Evolutionary conservation across 2,888 invertebrate genomes (phyloP), one percentile per base, ranked within the genome.

Genomic region (Toxonevra muliebris): DNA sequence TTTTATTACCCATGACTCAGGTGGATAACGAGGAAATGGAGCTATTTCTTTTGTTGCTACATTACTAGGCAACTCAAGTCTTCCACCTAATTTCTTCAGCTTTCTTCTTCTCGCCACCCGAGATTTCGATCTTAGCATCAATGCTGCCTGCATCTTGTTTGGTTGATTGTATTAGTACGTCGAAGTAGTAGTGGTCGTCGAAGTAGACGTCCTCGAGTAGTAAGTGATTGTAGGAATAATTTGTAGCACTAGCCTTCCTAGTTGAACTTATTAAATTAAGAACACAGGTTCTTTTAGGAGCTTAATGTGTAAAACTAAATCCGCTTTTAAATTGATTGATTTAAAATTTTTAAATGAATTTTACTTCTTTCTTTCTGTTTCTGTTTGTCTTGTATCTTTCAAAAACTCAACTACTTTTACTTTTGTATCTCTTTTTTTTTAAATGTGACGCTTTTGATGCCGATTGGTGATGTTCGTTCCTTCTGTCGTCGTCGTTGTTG

Each of bases 61-160:
- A 88, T 94, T 93, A 87, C 93, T 93, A 80, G 94, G 94, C 84
- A 94, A 88, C 84, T 94, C 94, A 82, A 92, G 90, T 86, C 89
- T 88, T 81, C 92, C 92, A 81, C 92, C 92, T 87, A 90, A 88
- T 85, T 90, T 89, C 81, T 90, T 88, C 83, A 91, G 89, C 86
- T 91, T 91, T 90, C 93, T 92, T 88, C 89, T 88, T 87, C 91
- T 90, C 83, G 90, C 88, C 87, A 93, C 92, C 88, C 93, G 91
- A 89, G 93, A 93, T 89, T 94, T 93, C 87, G 93, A 90, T 89
- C 94, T 91, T 88, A 94, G 91, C 90, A 94, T 93, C 89, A 94
- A 91, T 88, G 94, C 94, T 89, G 94, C 94, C 91, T 94, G 94
- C 94, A 94, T 94, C 81, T 82, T 81, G 82, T 79, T 77, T 79